phyloP scores from a whole-genome alignment of 2,888 invertebrate species.

The Cartodere bifasciata region DNA sequence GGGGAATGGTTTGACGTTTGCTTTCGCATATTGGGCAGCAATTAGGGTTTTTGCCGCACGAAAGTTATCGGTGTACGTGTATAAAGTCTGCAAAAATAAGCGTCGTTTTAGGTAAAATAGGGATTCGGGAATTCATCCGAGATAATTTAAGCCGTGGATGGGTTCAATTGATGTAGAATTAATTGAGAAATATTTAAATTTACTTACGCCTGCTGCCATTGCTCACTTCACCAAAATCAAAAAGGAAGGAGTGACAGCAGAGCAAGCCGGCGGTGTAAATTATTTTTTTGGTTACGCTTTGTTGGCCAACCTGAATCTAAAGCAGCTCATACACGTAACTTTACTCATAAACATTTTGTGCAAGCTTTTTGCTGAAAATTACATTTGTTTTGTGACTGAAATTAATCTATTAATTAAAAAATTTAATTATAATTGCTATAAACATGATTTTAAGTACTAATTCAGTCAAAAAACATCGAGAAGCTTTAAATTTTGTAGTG shows the following conservation, averaged over 20 bases:
- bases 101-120: conserved; percentile 1
- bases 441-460: no score
- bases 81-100: conserved; percentile 67
- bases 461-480: no score
- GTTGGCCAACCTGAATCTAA: no score
- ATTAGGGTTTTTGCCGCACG: conserved; percentile 95
- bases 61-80: conserved; percentile 97
- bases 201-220: conserved; percentile 66
- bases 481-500: no score
- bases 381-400: no score
- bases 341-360: no score
- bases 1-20: conserved; percentile 67
- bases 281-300: neutral
- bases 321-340: no score
- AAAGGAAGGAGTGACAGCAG: conserved; percentile 8
- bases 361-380: no score
- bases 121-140: conserved; percentile 3
- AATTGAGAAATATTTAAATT: conserved; percentile 10
- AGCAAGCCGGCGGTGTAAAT: conserved; percentile 1
- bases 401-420: no score
- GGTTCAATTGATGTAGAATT: no score
- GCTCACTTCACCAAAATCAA: conserved; percentile 27
- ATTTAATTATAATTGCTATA: no score
- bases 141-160: no score
- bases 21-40: conserved; percentile 92